phyloP scores from a whole-genome alignment of 2,797 vertebrate species.

The Stomatorhinus walkeri region DNA sequence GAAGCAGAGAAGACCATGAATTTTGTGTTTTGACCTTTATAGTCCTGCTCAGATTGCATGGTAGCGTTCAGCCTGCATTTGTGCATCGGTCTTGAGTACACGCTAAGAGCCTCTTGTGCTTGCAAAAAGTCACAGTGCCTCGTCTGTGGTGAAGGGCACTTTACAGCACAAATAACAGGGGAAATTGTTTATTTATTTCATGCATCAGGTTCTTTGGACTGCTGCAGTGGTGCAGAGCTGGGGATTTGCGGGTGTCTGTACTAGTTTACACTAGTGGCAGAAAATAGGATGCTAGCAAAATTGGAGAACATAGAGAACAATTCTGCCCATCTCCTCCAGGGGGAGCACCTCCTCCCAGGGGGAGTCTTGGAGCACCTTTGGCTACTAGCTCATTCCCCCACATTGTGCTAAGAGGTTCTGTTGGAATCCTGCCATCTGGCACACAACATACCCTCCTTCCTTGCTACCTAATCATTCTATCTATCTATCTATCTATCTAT shows the following conservation, averaged over 20 bases:
- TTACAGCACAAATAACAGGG: neutral
- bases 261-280: neutral
- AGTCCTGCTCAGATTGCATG: neutral
- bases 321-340: neutral
- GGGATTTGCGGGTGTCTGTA: neutral
- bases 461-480: no score
- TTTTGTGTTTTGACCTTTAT: slow-evolving; percentile 1
- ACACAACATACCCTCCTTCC: neutral
- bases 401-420: neutral
- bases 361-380: neutral
- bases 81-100: neutral
- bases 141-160: neutral
- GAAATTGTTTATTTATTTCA: neutral
- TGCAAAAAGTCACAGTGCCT: neutral
- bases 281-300: neutral
- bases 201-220: neutral
- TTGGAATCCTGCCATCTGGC: neutral
- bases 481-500: neutral
- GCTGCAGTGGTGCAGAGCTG: neutral
- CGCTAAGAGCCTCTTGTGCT: neutral
- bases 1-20: neutral
- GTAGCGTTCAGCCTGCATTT: neutral
- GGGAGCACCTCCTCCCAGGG: no score
- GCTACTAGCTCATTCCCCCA: neutral
- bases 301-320: neutral